These are phyloP conservation scores for Camponotus floridanus DNA, from an alignment of 1,140 invertebrate species.

Conservation along the genomic window DNA sequence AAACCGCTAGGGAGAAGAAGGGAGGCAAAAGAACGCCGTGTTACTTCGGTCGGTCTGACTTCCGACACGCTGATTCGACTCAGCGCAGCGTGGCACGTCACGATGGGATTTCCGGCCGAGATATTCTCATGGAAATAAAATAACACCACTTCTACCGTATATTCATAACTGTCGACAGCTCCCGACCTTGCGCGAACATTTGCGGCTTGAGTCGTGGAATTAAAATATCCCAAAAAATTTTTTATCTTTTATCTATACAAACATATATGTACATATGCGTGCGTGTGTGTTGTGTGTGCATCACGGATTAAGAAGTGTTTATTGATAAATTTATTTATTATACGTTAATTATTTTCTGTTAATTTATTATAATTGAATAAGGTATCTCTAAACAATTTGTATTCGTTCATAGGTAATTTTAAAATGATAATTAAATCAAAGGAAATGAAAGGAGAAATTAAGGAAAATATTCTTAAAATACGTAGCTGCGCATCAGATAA, in stretches of 20 bases:
- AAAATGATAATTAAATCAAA: too few species aligned
- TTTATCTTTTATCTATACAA: conserved; percentile 36
- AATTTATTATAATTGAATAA: not conserved
- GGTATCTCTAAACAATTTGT: too few species aligned
- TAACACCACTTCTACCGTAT: conserved; percentile 57
- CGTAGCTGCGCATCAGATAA: not conserved
- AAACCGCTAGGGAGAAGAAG: conserved; percentile 39
- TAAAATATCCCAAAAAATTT: conserved; percentile 57
- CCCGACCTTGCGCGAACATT: conserved; percentile 54
- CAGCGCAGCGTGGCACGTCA: conserved; percentile 59
- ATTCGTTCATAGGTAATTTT: too few species aligned
- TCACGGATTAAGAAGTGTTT: not conserved
- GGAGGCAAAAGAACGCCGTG: conserved; percentile 44
- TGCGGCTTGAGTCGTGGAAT: conserved; percentile 44
- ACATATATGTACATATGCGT: too few species aligned
- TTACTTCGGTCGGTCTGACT: conserved; percentile 53
- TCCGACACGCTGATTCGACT: conserved; percentile 55
- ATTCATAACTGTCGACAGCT: conserved; percentile 61
- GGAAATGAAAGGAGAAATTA: not conserved
- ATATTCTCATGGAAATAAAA: conserved; percentile 63
- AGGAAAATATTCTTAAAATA: not conserved
- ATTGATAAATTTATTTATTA: conserved; percentile 1
- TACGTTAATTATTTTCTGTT: not conserved
- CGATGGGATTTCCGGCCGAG: conserved; percentile 61
- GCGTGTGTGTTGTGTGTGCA: not conserved